Evolutionary conservation across 2,113 vertebrate genomes (phyloP).

Genomic region (Takifugu bimaculatus): DNA sequence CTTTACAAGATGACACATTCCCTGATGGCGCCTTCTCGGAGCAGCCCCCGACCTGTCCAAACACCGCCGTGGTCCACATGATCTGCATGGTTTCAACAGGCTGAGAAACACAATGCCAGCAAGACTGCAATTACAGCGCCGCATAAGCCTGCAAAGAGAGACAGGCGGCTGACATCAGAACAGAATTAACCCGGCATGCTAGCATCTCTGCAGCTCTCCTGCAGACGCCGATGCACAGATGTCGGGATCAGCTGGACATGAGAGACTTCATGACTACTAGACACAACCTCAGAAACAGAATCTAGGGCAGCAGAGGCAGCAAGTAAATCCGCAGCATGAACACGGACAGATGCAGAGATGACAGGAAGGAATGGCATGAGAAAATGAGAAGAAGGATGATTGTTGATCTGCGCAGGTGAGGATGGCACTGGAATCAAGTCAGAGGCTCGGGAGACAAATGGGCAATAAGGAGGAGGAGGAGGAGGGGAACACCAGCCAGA

Average conservation of each 20-base stretch:
- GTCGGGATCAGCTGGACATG: too few species aligned
- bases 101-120: background rate
- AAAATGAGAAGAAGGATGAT: conserved; percentile 31
- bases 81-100: too few species aligned
- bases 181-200: conserved; percentile 26
- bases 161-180: conserved; percentile 14
- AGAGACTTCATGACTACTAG: background rate
- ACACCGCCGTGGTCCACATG: too few species aligned
- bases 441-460: conserved; percentile 25
- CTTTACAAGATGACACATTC: too few species aligned
- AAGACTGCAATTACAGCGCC: conserved; percentile 17
- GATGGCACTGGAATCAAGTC: conserved; percentile 22
- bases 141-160: conserved; percentile 1
- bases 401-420: conserved; percentile 25
- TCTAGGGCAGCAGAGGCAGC: conserved; percentile 5
- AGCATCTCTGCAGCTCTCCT: background rate
- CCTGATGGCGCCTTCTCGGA: too few species aligned
- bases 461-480: conserved; percentile 20
- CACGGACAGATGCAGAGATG: conserved; percentile 25
- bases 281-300: conserved; percentile 35
- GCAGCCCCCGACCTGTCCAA: too few species aligned
- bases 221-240: too few species aligned
- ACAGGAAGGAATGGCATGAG: conserved; percentile 18
- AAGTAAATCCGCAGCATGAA: conserved; percentile 34
- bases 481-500: conserved; percentile 27